phyloP scores from a whole-genome alignment of 2,888 invertebrate species.

The Drosophila sordidapex region DNA sequence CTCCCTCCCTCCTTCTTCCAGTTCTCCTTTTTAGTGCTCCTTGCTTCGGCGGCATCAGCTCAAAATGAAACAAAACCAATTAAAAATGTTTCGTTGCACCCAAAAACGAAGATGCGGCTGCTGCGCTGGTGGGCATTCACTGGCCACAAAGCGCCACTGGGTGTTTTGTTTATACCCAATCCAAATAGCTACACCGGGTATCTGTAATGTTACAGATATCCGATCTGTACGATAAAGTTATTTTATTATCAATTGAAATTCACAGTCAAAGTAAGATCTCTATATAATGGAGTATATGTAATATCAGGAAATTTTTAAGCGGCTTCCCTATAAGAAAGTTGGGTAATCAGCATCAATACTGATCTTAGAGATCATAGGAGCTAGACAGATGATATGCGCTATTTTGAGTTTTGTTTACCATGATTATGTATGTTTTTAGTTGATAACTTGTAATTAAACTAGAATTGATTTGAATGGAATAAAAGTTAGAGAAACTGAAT shows the following conservation, averaged over 20 bases:
- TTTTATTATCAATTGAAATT: neutral
- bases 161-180: conserved; percentile 23
- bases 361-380: neutral
- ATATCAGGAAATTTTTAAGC: neutral
- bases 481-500: neutral
- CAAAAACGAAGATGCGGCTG: conserved; percentile 77
- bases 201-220: neutral
- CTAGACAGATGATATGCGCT: neutral
- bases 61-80: conserved; percentile 82
- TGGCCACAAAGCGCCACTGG: conserved; percentile 63
- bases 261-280: neutral
- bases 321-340: neutral
- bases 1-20: neutral
- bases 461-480: neutral
- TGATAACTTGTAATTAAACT: neutral
- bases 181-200: conserved; percentile 1
- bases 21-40: conserved; percentile 3
- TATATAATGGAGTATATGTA: neutral
- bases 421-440: no score
- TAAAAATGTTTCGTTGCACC: conserved; percentile 82
- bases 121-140: conserved; percentile 73
- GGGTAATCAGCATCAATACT: neutral
- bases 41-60: conserved; percentile 63
- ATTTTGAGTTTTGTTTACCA: neutral
- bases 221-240: neutral